phyloP scores from a whole-genome alignment of 2,888 invertebrate species.

The Papilio protenor region DNA sequence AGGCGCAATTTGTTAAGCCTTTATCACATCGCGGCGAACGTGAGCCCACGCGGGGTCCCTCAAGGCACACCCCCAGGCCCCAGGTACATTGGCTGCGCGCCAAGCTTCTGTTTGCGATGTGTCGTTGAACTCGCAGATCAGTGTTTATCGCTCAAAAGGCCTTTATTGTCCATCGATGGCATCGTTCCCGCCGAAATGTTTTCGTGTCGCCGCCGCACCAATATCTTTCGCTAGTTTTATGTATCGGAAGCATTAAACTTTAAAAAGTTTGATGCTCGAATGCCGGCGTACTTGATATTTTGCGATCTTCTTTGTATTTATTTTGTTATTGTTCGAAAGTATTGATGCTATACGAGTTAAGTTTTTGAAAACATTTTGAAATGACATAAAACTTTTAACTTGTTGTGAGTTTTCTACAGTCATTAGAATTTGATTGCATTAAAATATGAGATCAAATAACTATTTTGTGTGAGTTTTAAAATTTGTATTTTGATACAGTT shows the following conservation, averaged over 20 bases:
- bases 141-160: conserved; percentile 84
- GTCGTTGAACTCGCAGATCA: conserved; percentile 82
- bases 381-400: not conserved
- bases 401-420: not conserved
- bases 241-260: conserved; percentile 82
- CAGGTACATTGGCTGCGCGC: conserved; percentile 81
- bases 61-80: conserved; percentile 47
- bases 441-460: not conserved
- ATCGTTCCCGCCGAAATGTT: conserved; percentile 71
- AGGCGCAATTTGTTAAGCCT: conserved; percentile 80
- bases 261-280: conserved; percentile 75
- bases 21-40: conserved; percentile 66
- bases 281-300: conserved; percentile 34
- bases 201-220: conserved; percentile 77
- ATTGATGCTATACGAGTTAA: conserved; percentile 15
- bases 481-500: not conserved
- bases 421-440: not conserved
- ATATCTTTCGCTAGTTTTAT: conserved; percentile 82
- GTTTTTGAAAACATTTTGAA: conserved; percentile 4
- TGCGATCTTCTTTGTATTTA: conserved; percentile 12
- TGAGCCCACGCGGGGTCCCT: conserved; percentile 29
- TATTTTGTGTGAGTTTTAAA: not conserved
- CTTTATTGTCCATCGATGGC: conserved; percentile 82
- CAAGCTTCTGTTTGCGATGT: conserved; percentile 83
- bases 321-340: conserved; percentile 34